Conservation (phyloP, 2,888 invertebrate genomes). For the Xestia sexstrigata region DNA sequence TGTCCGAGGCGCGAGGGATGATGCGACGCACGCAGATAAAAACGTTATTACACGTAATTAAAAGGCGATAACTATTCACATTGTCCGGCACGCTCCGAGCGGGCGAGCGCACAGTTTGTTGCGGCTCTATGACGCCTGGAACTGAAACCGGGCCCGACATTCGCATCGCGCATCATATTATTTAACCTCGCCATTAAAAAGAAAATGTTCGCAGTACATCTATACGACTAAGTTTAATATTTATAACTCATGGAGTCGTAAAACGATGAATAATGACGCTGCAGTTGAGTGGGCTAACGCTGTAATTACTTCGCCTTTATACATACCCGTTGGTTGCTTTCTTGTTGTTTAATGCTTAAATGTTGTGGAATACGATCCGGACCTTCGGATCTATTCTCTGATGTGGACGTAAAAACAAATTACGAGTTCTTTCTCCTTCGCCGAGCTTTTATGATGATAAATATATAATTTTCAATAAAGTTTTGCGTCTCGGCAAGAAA, state of each 20-base stretch:
- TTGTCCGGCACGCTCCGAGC: constrained; percentile 79
- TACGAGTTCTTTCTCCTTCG: constrained; percentile 77
- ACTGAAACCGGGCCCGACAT: constrained; percentile 82
- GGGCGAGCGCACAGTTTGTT: constrained; percentile 78
- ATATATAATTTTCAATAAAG: constrained; percentile 69
- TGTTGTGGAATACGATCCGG: constrained; percentile 83
- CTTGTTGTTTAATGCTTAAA: constrained; percentile 88
- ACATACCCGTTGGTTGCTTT: constrained; percentile 85
- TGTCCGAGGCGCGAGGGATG: constrained; percentile 69
- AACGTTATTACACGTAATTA: constrained; percentile 86
- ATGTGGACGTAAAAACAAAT: constrained; percentile 82
- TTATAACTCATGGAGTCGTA: constrained; percentile 90
- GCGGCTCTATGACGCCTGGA: constrained; percentile 78
- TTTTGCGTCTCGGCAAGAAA: constrained; percentile 57
- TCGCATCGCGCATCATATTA: constrained; percentile 85
- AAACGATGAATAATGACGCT: constrained; percentile 90
- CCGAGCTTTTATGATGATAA: constrained; percentile 69
- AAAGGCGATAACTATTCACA: constrained; percentile 84
- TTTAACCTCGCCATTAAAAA: constrained; percentile 90
- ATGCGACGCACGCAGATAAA: constrained; percentile 80
- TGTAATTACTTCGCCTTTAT: constrained; percentile 89
- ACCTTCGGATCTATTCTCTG: constrained; percentile 78
- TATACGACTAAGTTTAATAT: constrained; percentile 90
- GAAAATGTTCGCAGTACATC: constrained; percentile 90
- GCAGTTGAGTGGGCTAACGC: constrained; percentile 88